Percentiles rank a stretch among this genome's conserved stretches.
Evolutionary conservation across 2,797 vertebrate genomes (phyloP).

Genomic region (Bovichtus diacanthus): DNA sequence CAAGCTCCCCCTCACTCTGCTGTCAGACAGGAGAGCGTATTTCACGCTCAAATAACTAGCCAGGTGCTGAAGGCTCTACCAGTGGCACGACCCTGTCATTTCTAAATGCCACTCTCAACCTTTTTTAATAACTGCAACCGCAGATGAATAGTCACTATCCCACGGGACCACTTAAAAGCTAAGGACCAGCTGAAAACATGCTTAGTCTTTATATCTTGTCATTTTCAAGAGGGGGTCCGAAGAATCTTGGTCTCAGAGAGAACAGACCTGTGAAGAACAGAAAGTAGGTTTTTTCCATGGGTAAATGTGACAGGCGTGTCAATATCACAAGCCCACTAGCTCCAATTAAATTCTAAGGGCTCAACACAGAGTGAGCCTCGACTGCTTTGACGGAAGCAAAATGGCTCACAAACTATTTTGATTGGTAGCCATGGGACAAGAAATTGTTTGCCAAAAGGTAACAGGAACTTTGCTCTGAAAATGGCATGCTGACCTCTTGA

Average conservation of each 20-base stretch:
- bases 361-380: slow-evolving; percentile 37
- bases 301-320: slow-evolving; percentile 56
- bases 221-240: slow-evolving; percentile 40
- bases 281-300: slow-evolving; percentile 45
- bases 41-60: slow-evolving; percentile 53
- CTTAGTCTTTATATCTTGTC: slow-evolving; percentile 51
- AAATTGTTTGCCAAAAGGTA: slow-evolving; percentile 75
- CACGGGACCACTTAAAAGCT: slow-evolving; percentile 71
- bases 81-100: slow-evolving; percentile 66
- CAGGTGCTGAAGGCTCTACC: slow-evolving; percentile 60
- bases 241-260: slow-evolving; percentile 39
- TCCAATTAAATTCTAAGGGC: slow-evolving; percentile 71
- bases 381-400: slow-evolving; percentile 51
- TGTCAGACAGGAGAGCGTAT: slow-evolving; percentile 42
- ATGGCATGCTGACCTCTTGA: slow-evolving; percentile 69
- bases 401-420: slow-evolving; percentile 57
- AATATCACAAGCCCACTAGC: slow-evolving; percentile 57
- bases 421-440: slow-evolving; percentile 75
- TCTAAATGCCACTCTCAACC: slow-evolving; percentile 68
- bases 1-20: slow-evolving; percentile 50
- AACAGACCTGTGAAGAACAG: slow-evolving; percentile 46
- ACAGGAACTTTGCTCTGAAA: slow-evolving; percentile 72
- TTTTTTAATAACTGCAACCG: slow-evolving; percentile 76
- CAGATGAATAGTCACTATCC: slow-evolving; percentile 57
- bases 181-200: slow-evolving; percentile 59